phyloP scores from a whole-genome alignment of 2,888 invertebrate species.

The Dioctria linearis region DNA sequence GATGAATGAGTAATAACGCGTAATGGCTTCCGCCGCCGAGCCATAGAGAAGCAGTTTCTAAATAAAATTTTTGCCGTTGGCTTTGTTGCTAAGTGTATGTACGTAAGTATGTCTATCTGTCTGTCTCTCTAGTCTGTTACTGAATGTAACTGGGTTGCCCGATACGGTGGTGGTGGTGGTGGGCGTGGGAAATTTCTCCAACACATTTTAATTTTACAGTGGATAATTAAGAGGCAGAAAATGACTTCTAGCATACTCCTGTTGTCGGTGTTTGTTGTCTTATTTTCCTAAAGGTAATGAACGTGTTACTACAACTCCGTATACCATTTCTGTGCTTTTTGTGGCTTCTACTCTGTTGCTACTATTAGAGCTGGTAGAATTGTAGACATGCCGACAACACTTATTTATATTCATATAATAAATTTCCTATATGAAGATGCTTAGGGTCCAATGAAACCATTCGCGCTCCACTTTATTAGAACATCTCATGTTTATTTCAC shows the following conservation, averaged over 20 bases:
- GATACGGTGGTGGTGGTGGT: too few relatives aligned
- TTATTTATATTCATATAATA: slow-evolving; percentile 51
- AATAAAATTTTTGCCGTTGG: neutral
- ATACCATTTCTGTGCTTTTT: neutral
- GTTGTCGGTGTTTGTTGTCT: neutral
- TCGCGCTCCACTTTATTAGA: slow-evolving; percentile 25
- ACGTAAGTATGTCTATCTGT: neutral
- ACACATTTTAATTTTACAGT: slow-evolving; percentile 54
- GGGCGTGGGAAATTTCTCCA: slow-evolving; percentile 32
- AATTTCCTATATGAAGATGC: slow-evolving; percentile 37
- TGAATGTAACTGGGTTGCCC: neutral
- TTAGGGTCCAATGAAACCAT: slow-evolving; percentile 38
- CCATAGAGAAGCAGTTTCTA: slow-evolving; percentile 24
- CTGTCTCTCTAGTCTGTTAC: neutral
- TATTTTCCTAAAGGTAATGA: neutral
- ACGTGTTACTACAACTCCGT: neutral
- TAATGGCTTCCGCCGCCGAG: slow-evolving; percentile 6
- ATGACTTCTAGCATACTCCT: slow-evolving; percentile 7
- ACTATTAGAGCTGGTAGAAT: neutral
- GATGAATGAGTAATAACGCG: slow-evolving; percentile 38
- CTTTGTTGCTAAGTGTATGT: neutral
- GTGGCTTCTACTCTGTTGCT: neutral
- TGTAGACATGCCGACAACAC: slow-evolving; percentile 2
- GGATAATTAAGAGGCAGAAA: slow-evolving; percentile 54
- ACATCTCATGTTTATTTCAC: slow-evolving; percentile 28